These are phyloP conservation scores for Antrozous pallidus DNA, from an alignment of 2,797 vertebrate genomes.

Conservation along the genomic window DNA sequence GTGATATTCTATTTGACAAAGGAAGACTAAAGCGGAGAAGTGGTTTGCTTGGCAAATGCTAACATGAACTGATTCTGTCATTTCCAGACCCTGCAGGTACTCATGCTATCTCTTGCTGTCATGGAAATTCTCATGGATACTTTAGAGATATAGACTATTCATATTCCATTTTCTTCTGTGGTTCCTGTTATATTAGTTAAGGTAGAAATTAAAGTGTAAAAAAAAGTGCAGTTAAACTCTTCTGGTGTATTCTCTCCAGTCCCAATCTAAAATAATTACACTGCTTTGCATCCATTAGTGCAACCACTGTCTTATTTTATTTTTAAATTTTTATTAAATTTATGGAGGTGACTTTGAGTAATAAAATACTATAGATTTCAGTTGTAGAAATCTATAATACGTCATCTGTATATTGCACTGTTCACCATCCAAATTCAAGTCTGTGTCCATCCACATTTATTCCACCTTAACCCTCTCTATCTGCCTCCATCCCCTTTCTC, in stretches of 20 bases:
- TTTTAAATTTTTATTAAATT: background rate
- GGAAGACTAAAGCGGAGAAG: background rate
- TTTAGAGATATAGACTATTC: background rate
- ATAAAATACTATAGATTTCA: background rate
- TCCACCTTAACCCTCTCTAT: too few relatives aligned
- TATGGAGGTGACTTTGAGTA: background rate
- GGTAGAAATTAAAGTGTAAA: constrained; percentile 48
- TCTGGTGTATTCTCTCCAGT: constrained; percentile 21
- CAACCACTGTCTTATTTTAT: background rate
- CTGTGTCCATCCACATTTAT: background rate
- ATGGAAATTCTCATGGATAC: background rate
- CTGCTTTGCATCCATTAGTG: background rate
- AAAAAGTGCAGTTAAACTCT: constrained; percentile 33
- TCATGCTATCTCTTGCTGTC: background rate
- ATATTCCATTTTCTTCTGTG: background rate
- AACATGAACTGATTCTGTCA: background rate
- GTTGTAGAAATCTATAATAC: background rate
- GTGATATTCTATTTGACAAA: background rate
- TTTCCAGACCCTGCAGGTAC: background rate
- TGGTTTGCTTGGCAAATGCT: background rate
- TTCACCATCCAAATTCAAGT: background rate
- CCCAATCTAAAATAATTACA: constrained; percentile 31
- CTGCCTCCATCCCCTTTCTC: background rate
- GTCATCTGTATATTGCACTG: background rate
- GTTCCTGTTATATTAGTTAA: constrained; percentile 48